Percentiles rank a stretch among this genome's conserved stretches.
Evolutionary conservation across 2,797 vertebrate species (phyloP).

Genomic region (Rhinichthys osculus): DNA sequence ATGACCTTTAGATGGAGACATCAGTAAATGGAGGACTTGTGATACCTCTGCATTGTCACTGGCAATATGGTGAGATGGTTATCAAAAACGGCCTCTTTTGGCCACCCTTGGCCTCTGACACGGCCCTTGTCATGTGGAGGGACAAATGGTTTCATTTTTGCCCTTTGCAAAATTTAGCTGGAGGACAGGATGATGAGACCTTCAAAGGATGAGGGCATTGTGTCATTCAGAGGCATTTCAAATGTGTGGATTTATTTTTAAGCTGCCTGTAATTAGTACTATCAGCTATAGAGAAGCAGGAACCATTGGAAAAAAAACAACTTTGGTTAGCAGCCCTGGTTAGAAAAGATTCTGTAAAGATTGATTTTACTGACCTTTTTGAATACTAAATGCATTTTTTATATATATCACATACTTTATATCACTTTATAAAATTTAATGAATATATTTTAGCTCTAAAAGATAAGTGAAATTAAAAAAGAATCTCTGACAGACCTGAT

Average conservation of each 20-base stretch:
- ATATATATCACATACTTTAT: not conserved
- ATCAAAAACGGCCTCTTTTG: slow-evolving; percentile 82
- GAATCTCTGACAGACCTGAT: not conserved
- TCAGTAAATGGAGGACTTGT: slow-evolving; percentile 77
- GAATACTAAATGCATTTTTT: not conserved
- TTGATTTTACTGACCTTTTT: not conserved
- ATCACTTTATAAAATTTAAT: not conserved
- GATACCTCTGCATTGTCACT: slow-evolving; percentile 83
- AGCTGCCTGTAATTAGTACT: slow-evolving; percentile 61
- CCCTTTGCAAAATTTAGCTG: slow-evolving; percentile 80
- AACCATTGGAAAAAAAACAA: slow-evolving; percentile 59
- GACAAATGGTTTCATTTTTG: slow-evolving; percentile 85
- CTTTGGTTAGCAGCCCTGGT: slow-evolving; percentile 45
- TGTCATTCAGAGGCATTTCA: slow-evolving; percentile 76
- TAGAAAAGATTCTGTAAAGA: slow-evolving; percentile 32
- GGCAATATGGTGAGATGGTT: slow-evolving; percentile 82
- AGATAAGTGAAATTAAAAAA: not conserved
- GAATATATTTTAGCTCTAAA: not conserved
- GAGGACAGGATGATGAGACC: slow-evolving; percentile 72
- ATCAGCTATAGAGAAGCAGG: slow-evolving; percentile 60
- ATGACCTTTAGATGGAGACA: slow-evolving; percentile 86
- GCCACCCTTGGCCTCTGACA: slow-evolving; percentile 80
- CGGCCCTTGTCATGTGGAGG: slow-evolving; percentile 79
- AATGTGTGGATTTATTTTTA: slow-evolving; percentile 68
- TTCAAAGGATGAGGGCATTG: slow-evolving; percentile 75